Evolutionary conservation across 2,888 invertebrate genomes (phyloP).

Genomic region (Arctia plantaginis): DNA sequence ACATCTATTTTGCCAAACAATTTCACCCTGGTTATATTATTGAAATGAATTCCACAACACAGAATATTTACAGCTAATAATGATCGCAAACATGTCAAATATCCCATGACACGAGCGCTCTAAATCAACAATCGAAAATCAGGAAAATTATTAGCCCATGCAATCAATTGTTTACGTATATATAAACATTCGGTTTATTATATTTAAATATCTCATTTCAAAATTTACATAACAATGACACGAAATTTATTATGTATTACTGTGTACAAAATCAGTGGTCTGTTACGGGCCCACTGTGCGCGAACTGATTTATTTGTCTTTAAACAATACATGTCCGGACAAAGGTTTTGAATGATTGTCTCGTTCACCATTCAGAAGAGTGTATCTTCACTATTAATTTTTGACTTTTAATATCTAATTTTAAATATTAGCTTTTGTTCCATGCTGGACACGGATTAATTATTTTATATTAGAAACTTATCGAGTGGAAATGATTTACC

Average conservation of each 20-base stretch:
- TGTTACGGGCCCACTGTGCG: constrained; percentile 32
- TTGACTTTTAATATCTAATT: constrained; percentile 23
- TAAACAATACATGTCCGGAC: constrained; percentile 50
- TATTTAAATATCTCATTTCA: constrained; percentile 38
- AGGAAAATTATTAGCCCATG: constrained; percentile 16
- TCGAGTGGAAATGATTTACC: constrained; percentile 12
- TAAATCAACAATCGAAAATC: background rate
- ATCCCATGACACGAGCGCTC: background rate
- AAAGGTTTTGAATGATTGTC: constrained; percentile 42
- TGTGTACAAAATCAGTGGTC: constrained; percentile 40
- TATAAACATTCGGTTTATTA: constrained; percentile 20
- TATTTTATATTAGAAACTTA: constrained; percentile 1
- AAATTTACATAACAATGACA: constrained; percentile 52
- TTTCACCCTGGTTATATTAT: background rate
- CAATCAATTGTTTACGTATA: constrained; percentile 14
- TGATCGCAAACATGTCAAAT: background rate
- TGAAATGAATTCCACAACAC: background rate
- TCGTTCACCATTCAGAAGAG: constrained; percentile 33
- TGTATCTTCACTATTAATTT: constrained; percentile 28
- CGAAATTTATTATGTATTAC: constrained; percentile 49
- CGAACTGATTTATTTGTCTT: constrained; percentile 49
- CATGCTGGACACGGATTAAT: constrained; percentile 12
- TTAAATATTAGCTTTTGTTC: constrained; percentile 18
- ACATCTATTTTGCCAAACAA: background rate
- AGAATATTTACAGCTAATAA: background rate